Evolutionary conservation across 2,113 vertebrate species (phyloP), one percentile per base, ranked within the genome.

Genomic region (Pseudorasbora parva): DNA sequence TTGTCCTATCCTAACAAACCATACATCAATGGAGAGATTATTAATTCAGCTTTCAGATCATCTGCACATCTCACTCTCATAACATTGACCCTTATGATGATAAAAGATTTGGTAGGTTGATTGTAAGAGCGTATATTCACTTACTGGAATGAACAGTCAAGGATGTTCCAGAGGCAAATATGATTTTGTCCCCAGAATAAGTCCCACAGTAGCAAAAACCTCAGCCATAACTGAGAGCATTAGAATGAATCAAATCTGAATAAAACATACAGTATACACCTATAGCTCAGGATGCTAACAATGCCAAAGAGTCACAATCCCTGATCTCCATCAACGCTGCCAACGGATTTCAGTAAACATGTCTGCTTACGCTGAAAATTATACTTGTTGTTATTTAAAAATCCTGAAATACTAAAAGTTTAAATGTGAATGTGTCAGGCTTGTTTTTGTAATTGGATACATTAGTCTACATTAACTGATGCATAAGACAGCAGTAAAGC

Each of bases 151-250:
- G 54, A 51, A 83, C 27, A 17, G 68, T 14, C 33, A 73, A 62
- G 51, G 21, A 60, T 73, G 81, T 86, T 57, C 81, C 81, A 49
- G 73, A 41, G 9, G 64, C 81, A 79, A 83, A 83, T 5, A 56
- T 56, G 12, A 86, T 21, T 60, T 72, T 83, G 64, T 56, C 5
- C 7, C 62, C 64, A 33, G 62, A 49, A 37, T 51, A 82, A 82
- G 68, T 71, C 84, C 77, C 84, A 86, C 84, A 86, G 71, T 41
- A 82, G 8, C 54, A 47, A 56, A 45, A n/a, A 21, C 27, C 45
- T 41, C 27, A 69, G 27, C 62, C 14, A 51, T 54, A 10, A 81
- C 78, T 23, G 9, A 23, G 56, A 78, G 33, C 57, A 51, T 54
- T 30, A 57, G 14, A 62, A 80, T 45, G 17, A 60, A 8, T 60